Evolutionary conservation across 2,888 invertebrate genomes (phyloP).

Genomic region (Ferrisia virgata): DNA sequence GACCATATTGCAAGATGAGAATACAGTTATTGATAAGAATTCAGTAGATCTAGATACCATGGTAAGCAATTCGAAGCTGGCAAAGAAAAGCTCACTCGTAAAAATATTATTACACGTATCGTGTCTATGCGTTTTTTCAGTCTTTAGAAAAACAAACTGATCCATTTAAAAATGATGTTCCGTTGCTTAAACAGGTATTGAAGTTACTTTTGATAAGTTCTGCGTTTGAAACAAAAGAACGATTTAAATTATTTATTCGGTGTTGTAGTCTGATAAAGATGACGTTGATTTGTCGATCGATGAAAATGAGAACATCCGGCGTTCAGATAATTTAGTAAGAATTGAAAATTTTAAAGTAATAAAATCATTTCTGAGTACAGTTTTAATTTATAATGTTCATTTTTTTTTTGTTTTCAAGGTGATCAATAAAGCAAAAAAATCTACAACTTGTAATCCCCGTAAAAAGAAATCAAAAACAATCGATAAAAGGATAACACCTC

Average conservation of each 20-base stretch:
- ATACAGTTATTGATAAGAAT: background rate
- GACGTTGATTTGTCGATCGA: background rate
- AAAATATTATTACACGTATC: background rate
- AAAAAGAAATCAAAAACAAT: background rate
- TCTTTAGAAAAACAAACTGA: background rate
- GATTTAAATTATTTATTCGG: background rate
- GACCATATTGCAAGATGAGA: background rate
- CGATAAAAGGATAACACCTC: background rate
- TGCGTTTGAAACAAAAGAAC: background rate
- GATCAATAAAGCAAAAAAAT: background rate
- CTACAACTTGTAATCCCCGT: background rate
- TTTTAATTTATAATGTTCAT: background rate
- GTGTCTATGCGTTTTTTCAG: background rate
- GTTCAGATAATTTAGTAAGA: background rate
- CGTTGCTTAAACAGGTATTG: background rate
- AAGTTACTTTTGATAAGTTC: background rate
- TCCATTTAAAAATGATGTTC: background rate
- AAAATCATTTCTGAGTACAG: background rate
- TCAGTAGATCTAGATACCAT: background rate
- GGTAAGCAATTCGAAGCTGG: background rate
- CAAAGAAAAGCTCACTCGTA: background rate
- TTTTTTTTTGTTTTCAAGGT: background rate
- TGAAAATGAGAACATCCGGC: no score
- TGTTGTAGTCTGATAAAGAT: background rate
- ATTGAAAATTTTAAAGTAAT: no score